phyloP scores from a whole-genome alignment of 2,113 vertebrate genomes.

The Anguilla rostrata region DNA sequence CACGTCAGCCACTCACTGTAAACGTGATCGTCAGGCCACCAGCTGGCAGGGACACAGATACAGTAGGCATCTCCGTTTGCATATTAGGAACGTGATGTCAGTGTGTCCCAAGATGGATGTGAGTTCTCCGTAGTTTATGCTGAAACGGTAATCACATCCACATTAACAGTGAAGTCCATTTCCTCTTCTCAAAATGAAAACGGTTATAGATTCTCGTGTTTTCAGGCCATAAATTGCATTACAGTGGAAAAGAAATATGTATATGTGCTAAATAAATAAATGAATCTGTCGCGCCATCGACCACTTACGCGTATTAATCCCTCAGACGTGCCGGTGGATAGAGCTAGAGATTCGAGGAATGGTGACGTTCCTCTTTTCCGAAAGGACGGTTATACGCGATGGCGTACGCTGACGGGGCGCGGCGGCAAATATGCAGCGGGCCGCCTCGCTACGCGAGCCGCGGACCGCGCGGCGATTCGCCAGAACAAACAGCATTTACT shows the following conservation, averaged over 20 bases:
- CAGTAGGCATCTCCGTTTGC: constrained; percentile 1
- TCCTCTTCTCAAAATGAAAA: neutral
- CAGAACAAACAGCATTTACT: constrained; percentile 49
- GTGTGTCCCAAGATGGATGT: neutral
- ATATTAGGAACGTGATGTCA: neutral
- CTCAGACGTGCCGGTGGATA: neutral
- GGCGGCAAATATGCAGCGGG: constrained; percentile 32
- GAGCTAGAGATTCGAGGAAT: neutral
- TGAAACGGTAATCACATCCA: neutral
- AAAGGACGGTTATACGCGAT: constrained; percentile 13
- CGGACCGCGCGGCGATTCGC: constrained; percentile 34
- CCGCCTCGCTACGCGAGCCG: constrained; percentile 32
- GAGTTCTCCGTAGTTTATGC: neutral
- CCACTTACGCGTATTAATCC: neutral
- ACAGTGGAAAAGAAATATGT: neutral
- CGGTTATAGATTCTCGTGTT: neutral
- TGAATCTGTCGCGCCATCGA: neutral
- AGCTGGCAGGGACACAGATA: neutral
- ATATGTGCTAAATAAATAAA: neutral
- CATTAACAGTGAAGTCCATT: neutral
- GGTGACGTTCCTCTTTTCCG: neutral
- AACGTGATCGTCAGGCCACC: neutral
- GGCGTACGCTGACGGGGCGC: constrained; percentile 33
- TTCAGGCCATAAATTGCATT: neutral
- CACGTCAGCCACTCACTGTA: neutral